Conservation (phyloP, 2,888 invertebrate genomes). For the Scaptomyza reducta region DNA sequence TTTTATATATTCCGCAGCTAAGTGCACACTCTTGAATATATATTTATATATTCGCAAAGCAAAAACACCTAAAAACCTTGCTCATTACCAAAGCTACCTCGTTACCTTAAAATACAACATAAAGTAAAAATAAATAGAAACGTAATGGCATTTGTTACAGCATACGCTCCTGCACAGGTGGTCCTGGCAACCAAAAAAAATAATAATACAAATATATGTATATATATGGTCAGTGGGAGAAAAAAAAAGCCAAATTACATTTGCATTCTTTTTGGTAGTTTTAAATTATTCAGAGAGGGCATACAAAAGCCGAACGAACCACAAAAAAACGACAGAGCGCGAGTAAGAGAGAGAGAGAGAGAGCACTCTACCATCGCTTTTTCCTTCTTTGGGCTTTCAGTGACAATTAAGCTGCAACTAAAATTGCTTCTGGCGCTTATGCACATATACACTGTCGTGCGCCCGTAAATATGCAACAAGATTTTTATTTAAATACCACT, state of each 20-base stretch:
- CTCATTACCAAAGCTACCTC: constrained; percentile 21
- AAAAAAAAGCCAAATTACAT: constrained; percentile 43
- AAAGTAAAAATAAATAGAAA: constrained; percentile 10
- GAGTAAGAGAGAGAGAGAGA: constrained; percentile 12
- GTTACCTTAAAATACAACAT: not conserved
- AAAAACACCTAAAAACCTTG: constrained; percentile 11
- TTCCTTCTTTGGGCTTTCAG: constrained; percentile 27
- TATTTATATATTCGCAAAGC: not conserved
- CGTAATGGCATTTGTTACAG: constrained; percentile 35
- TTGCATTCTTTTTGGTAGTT: constrained; percentile 76
- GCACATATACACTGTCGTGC: constrained; percentile 6
- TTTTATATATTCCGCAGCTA: not conserved
- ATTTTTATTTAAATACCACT: constrained; percentile 79
- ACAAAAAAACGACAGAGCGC: constrained; percentile 18
- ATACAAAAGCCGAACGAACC: constrained; percentile 53
- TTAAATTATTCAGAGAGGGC: constrained; percentile 74
- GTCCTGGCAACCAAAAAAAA: constrained; percentile 6
- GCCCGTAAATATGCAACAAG: constrained; percentile 72
- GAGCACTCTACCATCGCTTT: not conserved
- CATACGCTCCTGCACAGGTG: constrained; percentile 28
- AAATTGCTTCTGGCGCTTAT: constrained; percentile 62
- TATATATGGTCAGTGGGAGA: constrained; percentile 7
- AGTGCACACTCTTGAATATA: not conserved
- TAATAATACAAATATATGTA: constrained; percentile 14
- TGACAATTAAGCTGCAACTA: constrained; percentile 77